A percentile compares a stretch with the other conserved stretches of the same genome.
Conservation (phyloP, 2,888 invertebrate species). For the Euclidia mi region DNA sequence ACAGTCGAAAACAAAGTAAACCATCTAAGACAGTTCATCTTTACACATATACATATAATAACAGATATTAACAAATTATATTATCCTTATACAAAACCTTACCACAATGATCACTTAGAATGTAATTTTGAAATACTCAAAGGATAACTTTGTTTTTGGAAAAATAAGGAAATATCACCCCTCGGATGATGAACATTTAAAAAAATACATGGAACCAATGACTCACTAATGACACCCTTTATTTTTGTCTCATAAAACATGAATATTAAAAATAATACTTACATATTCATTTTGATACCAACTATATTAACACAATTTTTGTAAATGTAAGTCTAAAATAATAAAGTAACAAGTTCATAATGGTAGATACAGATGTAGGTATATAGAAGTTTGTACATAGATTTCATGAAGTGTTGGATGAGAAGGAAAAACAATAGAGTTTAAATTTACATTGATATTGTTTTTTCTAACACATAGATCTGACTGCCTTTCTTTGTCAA, state of each 20-base stretch:
- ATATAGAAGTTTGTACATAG: constrained; percentile 22
- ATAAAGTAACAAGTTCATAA: constrained; percentile 16
- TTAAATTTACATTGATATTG: constrained; percentile 48
- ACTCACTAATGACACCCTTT: constrained; percentile 8
- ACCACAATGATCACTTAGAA: constrained; percentile 28
- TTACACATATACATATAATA: constrained; percentile 40
- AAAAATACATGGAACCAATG: constrained; percentile 10
- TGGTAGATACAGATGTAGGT: neutral
- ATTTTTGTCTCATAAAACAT: constrained; percentile 10
- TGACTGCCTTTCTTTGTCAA: constrained; percentile 62
- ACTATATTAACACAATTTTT: constrained; percentile 17
- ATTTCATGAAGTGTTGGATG: constrained; percentile 39
- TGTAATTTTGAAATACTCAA: constrained; percentile 14
- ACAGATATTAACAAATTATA: constrained; percentile 38
- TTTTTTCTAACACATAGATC: constrained; percentile 58
- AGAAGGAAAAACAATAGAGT: constrained; percentile 80
- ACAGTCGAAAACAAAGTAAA: constrained; percentile 66
- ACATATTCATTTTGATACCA: constrained; percentile 8
- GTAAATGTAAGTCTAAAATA: constrained; percentile 27
- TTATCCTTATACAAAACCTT: constrained; percentile 34
- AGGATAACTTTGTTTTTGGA: constrained; percentile 9
- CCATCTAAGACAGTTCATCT: constrained; percentile 44
- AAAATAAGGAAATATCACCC: constrained; percentile 6
- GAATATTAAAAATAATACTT: constrained; percentile 21
- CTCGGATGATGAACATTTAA: neutral